Evolutionary conservation across 2,113 vertebrate species (phyloP), one percentile per base, ranked within the genome.

Genomic region (Engraulis encrasicolus): DNA sequence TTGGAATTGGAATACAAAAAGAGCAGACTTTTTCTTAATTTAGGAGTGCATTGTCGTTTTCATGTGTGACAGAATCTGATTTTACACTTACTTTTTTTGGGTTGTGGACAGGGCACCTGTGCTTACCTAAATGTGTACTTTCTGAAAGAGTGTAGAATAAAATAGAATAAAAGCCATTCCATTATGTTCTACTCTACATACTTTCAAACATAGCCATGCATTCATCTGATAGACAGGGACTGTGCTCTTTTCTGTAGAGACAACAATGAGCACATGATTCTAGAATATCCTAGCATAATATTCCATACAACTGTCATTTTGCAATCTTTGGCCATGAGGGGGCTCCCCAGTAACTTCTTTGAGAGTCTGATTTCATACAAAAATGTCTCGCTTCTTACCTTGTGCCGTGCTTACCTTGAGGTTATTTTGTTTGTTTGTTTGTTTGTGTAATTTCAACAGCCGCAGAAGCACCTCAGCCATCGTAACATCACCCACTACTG

Each of bases 401-500:
- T n/a, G n/a, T n/a, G n/a, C n/a, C 14, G 6, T 74, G 66, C 31
- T 74, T 74, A 74, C 66, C 66, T 18, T 74, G 31, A 74, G 31
- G n/a, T n/a, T n/a, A n/a, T n/a, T n/a, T n/a, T n/a, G n/a, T 74
- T 34, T 34, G 0, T 83, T 4, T 0, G 23, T 81, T 79, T 0
- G 78, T 0, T 81, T 88, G 17, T 7, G 85, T 82, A 78, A 78
- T 18, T 18, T 34, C 89, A 91, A 91, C 84, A 86, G 85, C 82
- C 83, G 86, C 87, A 84, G 81, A 90, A 27, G 84, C 84, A 50
- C 88, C 90, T 78, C 92, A 91, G 81, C 78, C 91, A 54, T 91
- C 89, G 0, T 95, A 92, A 84, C 34, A 84, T 50, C 37, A 14
- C 15, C n/a, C 11, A 40, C 23, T 23, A 50, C 66, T 1, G 19